Base-by-base conservation (phyloP, 1,140 invertebrate genomes). In the Hirudo medicinalis region DNA sequence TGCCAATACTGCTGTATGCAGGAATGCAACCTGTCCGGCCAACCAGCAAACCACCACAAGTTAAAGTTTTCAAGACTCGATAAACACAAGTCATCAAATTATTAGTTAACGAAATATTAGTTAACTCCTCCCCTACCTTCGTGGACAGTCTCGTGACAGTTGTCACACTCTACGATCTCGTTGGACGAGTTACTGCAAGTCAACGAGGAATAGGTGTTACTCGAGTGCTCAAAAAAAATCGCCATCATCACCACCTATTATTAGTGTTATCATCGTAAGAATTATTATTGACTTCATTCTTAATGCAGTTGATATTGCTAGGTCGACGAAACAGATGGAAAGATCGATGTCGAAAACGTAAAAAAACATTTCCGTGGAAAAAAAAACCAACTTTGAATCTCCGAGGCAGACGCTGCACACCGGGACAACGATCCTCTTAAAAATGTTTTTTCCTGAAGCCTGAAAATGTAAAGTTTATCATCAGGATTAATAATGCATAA, bases 101-200 rank as follows among this genome's bases (percentile, higher is more conserved):
- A 15, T 15, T 49, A 13, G 43, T 32, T 11, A 63, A 63, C 8
- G 15, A 63, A 11, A 4, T 13, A 60, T 60, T 8, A 27, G 57
- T 25, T 25, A 63, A 63, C 22, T 22, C 29, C 22, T 63, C 22
- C 20, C 57, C 73, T 76, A 79, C 88, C 91, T 87, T 97, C 94
- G 83, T 97, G 93, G 17, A 97, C 93, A 73, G 91, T 91, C 0
- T 95, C 90, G 20, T 92, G 91, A 84, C 94, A 97, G 43, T 90
- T 88, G 84, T 97, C 94, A 83, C 94, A 97, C 82, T 95, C 93
- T 13, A 96, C 91, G 75, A 97, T 94, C 83, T 97, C 94, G 85
- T 97, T 94, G 60, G 89, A 86, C 77, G 92, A 90, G 83, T 92
- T 91, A 80, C 91, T 94, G 76, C 89, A 86, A 80, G 71, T 75